These are phyloP conservation scores for Phalacrocorax brasilianus DNA, from an alignment of 2,113 vertebrate genomes.

Conservation along the genomic window DNA sequence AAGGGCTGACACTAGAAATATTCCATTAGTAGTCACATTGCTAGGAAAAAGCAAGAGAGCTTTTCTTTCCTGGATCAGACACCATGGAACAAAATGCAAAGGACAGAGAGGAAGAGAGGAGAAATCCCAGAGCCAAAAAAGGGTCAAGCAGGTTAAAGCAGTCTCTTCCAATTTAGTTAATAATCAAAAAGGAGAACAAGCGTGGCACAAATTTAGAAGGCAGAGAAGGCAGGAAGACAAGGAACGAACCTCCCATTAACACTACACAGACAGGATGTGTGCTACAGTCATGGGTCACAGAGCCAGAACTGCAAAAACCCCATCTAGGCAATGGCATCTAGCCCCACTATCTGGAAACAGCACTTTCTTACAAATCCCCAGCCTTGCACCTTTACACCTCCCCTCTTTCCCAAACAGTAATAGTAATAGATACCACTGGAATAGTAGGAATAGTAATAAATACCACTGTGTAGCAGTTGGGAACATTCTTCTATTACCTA, in stretches of 20 bases:
- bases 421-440: neutral
- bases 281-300: neutral
- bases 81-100: neutral
- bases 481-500: neutral
- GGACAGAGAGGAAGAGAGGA: neutral
- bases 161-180: neutral
- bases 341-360: neutral
- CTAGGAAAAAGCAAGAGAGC: neutral
- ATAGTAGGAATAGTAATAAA: too few species aligned
- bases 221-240: neutral
- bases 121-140: neutral
- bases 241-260: neutral
- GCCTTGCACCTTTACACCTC: neutral
- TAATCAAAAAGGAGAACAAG: neutral
- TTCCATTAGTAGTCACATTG: neutral
- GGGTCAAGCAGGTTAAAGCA: neutral
- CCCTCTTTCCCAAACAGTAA: neutral
- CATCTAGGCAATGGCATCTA: neutral
- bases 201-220: neutral
- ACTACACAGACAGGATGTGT: fast-evolving
- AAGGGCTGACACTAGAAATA: neutral
- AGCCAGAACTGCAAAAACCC: neutral
- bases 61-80: neutral
- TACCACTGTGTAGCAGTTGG: neutral
- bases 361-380: neutral